These are phyloP conservation scores for Holacanthella duospinosa DNA, from an alignment of 2,888 invertebrate genomes.

Conservation along the genomic window DNA sequence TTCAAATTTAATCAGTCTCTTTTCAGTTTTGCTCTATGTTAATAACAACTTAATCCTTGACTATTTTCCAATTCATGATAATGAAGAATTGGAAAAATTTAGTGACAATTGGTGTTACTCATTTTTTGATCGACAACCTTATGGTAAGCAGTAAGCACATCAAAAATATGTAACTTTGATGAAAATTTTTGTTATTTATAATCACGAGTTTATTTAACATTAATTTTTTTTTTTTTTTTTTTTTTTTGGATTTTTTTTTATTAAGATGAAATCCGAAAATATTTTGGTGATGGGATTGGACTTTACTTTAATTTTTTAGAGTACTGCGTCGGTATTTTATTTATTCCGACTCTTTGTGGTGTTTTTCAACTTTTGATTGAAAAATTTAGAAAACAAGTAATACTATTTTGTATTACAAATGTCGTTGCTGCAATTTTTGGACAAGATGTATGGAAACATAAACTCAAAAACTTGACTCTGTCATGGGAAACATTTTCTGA, in stretches of 20 bases:
- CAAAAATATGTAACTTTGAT: too few relatives aligned
- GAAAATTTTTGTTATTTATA: too few relatives aligned
- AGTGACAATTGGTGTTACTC: neutral
- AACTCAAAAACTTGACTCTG: neutral
- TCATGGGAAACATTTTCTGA: neutral
- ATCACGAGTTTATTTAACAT: neutral
- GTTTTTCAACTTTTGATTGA: neutral
- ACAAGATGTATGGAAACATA: neutral
- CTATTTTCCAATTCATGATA: neutral
- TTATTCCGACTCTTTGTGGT: neutral
- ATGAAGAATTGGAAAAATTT: neutral
- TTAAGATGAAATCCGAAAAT: neutral
- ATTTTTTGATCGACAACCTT: neutral
- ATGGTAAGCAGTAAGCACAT: too few relatives aligned
- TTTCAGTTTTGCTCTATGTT: neutral
- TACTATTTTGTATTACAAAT: neutral
- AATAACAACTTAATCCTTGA: neutral
- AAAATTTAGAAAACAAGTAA: neutral
- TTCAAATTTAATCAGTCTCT: neutral
- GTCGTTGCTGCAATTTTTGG: neutral
- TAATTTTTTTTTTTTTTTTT: neutral
- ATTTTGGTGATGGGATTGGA: neutral
- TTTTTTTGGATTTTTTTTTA: neutral
- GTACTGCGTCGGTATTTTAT: neutral
- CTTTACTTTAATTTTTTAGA: neutral